Evolutionary conservation across 2,113 vertebrate species (phyloP).

Genomic region (Cottus gobio): DNA sequence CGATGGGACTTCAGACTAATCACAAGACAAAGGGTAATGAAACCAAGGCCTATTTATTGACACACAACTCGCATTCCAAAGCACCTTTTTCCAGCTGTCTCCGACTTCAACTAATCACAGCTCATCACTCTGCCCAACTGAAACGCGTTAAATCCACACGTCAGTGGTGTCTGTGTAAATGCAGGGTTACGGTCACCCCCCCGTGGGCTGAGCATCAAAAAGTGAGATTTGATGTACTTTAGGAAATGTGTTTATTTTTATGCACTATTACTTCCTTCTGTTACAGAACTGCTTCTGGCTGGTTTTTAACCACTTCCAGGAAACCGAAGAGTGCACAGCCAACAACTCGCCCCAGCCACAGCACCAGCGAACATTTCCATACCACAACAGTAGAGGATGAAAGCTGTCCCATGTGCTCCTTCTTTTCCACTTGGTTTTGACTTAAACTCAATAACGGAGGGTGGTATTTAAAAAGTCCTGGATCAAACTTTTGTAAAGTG

Average conservation of each 20-base stretch:
- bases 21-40: constrained; percentile 18
- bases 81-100: constrained; percentile 10
- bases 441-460: constrained; percentile 19
- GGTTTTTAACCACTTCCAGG: constrained; percentile 50
- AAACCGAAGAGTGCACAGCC: constrained; percentile 30
- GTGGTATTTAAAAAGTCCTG: neutral
- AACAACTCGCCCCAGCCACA: constrained; percentile 5
- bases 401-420: constrained; percentile 21
- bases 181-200: neutral
- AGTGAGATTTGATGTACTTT: constrained; percentile 44
- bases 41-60: constrained; percentile 37
- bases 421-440: constrained; percentile 29
- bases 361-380: constrained; percentile 37
- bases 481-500: constrained; percentile 32
- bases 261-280: constrained; percentile 40
- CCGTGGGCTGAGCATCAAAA: constrained; percentile 11
- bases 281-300: constrained; percentile 37
- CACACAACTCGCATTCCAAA: constrained; percentile 7
- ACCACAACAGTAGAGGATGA: constrained; percentile 30
- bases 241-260: constrained; percentile 54
- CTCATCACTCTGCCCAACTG: neutral
- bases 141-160: constrained; percentile 8
- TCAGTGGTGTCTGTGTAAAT: neutral
- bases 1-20: constrained; percentile 31
- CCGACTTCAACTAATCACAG: neutral